A percentile compares a stretch with the other conserved stretches of the same genome.
phyloP scores from a whole-genome alignment of 2,113 vertebrate genomes.

The Bos indicus region DNA sequence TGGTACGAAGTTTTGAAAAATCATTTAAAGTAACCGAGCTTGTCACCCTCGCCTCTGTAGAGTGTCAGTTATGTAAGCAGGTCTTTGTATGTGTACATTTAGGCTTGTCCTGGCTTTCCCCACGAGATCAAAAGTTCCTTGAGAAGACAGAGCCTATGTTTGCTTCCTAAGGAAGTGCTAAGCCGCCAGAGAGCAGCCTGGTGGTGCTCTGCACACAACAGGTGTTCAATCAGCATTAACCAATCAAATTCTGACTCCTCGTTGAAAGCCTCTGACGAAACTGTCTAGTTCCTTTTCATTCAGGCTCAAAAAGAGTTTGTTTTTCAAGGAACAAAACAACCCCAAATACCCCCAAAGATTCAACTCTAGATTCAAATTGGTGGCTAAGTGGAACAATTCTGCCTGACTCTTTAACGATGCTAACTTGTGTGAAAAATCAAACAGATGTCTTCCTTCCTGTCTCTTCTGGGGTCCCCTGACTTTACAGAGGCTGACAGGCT shows the following conservation, averaged over 20 bases:
- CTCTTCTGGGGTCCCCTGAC: not conserved
- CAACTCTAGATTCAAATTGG: not conserved
- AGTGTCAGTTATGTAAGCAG: not conserved
- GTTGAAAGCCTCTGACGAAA: not conserved
- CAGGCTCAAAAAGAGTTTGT: not conserved
- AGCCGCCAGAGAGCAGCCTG: not conserved
- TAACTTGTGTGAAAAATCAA: not conserved
- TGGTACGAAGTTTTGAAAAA: not conserved
- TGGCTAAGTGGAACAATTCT: not conserved
- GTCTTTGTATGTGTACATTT: not conserved
- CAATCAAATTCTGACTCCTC: not conserved
- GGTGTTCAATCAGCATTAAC: not conserved
- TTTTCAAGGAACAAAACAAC: not conserved
- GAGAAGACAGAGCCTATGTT: not conserved
- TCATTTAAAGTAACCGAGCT: not conserved
- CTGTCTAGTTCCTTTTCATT: not conserved
- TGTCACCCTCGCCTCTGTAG: not conserved
- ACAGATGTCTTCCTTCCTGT: not conserved
- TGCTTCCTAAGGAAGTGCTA: not conserved
- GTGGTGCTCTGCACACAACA: not conserved
- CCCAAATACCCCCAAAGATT: not conserved
- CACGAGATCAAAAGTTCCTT: not conserved
- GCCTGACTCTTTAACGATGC: not conserved
- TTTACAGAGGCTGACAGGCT: not conserved
- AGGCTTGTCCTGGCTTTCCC: slow-evolving; percentile 10